Conservation (phyloP, 2,797 vertebrate genomes). For the Decapterus maruadsi region DNA sequence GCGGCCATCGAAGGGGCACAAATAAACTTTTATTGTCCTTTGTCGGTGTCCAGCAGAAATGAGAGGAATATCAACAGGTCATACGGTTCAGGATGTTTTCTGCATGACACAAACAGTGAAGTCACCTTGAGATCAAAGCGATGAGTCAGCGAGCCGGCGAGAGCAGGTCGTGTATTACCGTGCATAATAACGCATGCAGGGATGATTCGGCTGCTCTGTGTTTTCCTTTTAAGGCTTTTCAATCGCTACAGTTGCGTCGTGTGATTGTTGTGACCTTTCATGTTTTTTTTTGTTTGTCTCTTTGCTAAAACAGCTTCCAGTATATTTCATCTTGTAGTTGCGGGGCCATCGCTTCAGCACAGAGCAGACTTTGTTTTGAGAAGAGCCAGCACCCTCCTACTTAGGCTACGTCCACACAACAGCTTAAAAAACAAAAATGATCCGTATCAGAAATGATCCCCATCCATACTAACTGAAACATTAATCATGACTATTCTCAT, state of each 20-base stretch:
- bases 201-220: not conserved
- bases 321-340: not conserved
- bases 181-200: not conserved
- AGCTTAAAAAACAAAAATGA: too few relatives aligned
- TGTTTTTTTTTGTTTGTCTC: not conserved
- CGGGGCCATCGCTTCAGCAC: not conserved
- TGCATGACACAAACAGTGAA: constrained; percentile 28
- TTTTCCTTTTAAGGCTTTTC: constrained; percentile 35
- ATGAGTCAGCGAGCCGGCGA: constrained; percentile 5
- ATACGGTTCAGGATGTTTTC: not conserved
- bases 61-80: not conserved
- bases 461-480: too few relatives aligned
- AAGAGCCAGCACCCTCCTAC: not conserved
- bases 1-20: not conserved
- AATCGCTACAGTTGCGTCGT: not conserved
- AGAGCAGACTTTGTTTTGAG: not conserved
- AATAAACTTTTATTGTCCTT: constrained; percentile 2
- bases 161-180: constrained; percentile 6
- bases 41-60: not conserved
- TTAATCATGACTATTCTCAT: too few relatives aligned
- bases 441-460: too few relatives aligned
- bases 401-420: too few relatives aligned
- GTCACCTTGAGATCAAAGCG: constrained; percentile 14
- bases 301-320: not conserved
- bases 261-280: not conserved